These are phyloP conservation scores for Centropristis striata DNA, from an alignment of 2,113 vertebrate species.

Conservation along the genomic window DNA sequence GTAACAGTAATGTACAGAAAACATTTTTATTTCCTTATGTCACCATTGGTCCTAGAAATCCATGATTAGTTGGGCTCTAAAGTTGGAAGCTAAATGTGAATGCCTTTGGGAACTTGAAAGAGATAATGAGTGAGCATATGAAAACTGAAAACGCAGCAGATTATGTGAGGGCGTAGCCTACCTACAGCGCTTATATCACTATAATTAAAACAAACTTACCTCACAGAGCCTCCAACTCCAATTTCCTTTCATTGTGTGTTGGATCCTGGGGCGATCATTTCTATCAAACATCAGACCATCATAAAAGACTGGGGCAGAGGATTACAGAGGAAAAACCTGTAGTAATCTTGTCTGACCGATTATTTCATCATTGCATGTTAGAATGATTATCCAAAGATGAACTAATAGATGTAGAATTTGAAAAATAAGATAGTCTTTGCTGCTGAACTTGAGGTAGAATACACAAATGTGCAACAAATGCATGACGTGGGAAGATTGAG, in stretches of 20 bases:
- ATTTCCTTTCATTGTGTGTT: slow-evolving; percentile 47
- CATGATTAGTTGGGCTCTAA: not conserved
- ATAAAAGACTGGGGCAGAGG: not conserved
- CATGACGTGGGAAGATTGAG: not conserved
- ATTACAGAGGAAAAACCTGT: slow-evolving; percentile 23
- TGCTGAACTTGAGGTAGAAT: not conserved
- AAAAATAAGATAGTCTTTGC: not conserved
- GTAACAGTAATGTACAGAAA: no score
- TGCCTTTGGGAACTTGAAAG: not conserved
- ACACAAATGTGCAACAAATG: not conserved
- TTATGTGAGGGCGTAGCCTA: slow-evolving; percentile 12
- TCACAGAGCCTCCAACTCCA: slow-evolving; percentile 33
- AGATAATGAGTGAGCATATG: not conserved
- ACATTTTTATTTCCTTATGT: no score
- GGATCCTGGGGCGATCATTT: slow-evolving; percentile 5
- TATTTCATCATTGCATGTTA: slow-evolving; percentile 1
- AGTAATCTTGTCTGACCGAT: not conserved
- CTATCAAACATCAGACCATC: slow-evolving; percentile 14
- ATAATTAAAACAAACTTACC: slow-evolving; percentile 53
- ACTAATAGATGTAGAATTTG: not conserved
- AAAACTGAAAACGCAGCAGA: not conserved
- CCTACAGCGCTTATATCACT: slow-evolving; percentile 23
- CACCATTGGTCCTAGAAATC: no score
- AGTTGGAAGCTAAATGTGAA: not conserved
- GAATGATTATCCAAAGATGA: slow-evolving; percentile 24